Percentiles rank a stretch among this genome's conserved stretches.
Conservation (phyloP, 2,113 vertebrate species). For the Mirza zaza region DNA sequence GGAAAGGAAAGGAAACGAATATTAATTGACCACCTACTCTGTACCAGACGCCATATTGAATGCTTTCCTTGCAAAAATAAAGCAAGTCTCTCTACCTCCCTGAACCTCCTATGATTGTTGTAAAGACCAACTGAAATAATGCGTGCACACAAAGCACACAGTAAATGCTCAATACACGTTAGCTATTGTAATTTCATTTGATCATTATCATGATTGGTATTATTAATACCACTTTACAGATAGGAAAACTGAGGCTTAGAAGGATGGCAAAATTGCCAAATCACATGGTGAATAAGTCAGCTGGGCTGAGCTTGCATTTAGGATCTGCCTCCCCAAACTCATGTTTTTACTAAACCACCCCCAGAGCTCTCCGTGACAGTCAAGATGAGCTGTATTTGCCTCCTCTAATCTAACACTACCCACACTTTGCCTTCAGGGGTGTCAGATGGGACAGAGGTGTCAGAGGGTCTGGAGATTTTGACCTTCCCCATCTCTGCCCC, state of each 20-base stretch:
- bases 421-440: not conserved
- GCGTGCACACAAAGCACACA: not conserved
- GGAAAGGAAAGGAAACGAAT: not conserved
- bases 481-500: not conserved
- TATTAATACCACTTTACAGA: not conserved
- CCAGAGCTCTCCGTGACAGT: not conserved
- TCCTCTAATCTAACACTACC: not conserved
- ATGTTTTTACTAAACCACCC: not conserved
- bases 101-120: not conserved
- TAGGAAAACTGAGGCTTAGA: not conserved
- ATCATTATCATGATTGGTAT: not conserved
- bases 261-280: not conserved
- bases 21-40: not conserved
- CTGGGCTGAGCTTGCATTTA: not conserved
- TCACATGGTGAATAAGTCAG: not conserved
- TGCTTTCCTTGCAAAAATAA: not conserved
- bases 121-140: not conserved
- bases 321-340: not conserved
- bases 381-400: not conserved
- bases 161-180: not conserved
- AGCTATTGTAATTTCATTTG: not conserved
- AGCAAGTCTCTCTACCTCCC: not conserved
- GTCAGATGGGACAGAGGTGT: not conserved
- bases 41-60: not conserved
- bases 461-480: not conserved